These are phyloP conservation scores for Hirtodrosophila trivittata DNA, from an alignment of 2,888 invertebrate genomes.

Conservation along the genomic window DNA sequence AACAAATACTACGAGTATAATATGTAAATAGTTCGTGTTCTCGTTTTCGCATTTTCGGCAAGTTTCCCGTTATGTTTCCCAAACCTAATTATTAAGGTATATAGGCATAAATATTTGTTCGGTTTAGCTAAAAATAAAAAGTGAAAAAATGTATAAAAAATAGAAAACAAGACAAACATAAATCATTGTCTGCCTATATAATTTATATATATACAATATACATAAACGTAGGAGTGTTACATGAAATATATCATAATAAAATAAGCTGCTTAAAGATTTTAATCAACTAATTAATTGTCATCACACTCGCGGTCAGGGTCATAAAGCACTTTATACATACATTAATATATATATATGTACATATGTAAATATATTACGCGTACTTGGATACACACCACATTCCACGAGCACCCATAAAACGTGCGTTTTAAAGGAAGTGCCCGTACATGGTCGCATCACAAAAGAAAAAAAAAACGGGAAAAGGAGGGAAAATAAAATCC, in stretches of 20 bases:
- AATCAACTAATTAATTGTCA: no score
- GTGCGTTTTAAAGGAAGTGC: background rate
- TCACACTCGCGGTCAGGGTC: background rate
- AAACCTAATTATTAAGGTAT: no score
- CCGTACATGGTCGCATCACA: background rate
- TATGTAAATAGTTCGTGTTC: slow-evolving; percentile 5
- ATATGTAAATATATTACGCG: background rate
- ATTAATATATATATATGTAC: background rate
- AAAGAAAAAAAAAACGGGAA: background rate
- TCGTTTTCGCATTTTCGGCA: background rate
- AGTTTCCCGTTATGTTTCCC: background rate
- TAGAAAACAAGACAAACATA: background rate
- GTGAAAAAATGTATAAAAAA: no score
- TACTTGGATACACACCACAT: background rate
- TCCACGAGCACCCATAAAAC: background rate
- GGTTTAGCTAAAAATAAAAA: no score
- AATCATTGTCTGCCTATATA: background rate
- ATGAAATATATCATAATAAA: background rate
- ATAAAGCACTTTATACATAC: background rate
- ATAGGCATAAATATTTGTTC: no score
- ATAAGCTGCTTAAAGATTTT: no score
- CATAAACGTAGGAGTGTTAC: background rate
- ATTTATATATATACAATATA: background rate
- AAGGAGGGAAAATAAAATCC: slow-evolving; percentile 17
- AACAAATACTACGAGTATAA: slow-evolving; percentile 5